Conservation (phyloP, 1,140 invertebrate species). For the Diplogasteroides magnus region DNA sequence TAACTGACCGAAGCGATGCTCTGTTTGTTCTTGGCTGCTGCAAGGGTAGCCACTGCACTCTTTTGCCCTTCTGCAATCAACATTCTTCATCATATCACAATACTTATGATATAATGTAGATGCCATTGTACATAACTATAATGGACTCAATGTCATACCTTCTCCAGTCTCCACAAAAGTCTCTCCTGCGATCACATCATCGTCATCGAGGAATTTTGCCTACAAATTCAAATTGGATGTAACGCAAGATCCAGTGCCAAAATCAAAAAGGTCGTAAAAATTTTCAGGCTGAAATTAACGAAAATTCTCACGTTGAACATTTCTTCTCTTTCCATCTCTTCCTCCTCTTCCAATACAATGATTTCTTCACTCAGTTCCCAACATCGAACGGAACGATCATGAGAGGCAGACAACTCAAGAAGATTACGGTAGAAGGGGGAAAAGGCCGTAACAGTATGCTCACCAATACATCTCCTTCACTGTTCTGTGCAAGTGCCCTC, state of each 20-base stretch:
- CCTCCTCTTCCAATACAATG: slow-evolving; percentile 82
- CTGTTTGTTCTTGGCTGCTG: slow-evolving; percentile 81
- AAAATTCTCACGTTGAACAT: neutral
- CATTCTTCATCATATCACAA: neutral
- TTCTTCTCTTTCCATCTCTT: slow-evolving; percentile 63
- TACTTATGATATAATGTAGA: neutral
- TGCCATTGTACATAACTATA: neutral
- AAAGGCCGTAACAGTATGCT: no score
- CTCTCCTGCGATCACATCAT: slow-evolving; percentile 62
- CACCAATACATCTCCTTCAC: slow-evolving; percentile 38
- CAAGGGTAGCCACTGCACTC: slow-evolving; percentile 68
- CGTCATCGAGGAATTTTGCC: slow-evolving; percentile 58
- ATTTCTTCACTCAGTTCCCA: slow-evolving; percentile 81
- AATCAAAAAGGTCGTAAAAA: no score
- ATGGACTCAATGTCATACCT: slow-evolving; percentile 26
- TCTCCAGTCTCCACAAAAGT: slow-evolving; percentile 56
- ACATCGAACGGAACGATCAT: slow-evolving; percentile 79
- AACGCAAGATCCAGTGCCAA: neutral
- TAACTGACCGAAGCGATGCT: slow-evolving; percentile 64
- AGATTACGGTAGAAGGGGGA: no score
- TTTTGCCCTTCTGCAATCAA: neutral
- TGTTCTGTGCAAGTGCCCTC: slow-evolving; percentile 31
- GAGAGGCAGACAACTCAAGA: slow-evolving; percentile 75
- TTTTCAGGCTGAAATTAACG: neutral
- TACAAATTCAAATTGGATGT: slow-evolving; percentile 14